Evolutionary conservation across 2,113 vertebrate species (phyloP).

Genomic region (Zosterops lateralis): DNA sequence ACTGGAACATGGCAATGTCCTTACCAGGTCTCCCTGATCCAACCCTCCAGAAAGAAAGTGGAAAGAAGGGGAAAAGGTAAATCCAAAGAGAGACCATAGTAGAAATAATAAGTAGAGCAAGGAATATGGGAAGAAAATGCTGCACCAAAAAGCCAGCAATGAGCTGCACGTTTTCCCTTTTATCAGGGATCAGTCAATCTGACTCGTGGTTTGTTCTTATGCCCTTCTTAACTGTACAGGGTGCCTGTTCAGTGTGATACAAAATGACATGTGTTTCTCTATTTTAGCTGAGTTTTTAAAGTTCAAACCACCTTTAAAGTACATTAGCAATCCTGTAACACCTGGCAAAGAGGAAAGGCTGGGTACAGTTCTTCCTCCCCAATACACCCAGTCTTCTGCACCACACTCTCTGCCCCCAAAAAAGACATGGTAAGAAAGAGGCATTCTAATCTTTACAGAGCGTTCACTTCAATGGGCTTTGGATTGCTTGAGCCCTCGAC

Average conservation of each 20-base stretch:
- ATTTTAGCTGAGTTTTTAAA: neutral
- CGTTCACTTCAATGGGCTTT: slow-evolving; percentile 20
- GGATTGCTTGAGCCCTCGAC: slow-evolving; percentile 2
- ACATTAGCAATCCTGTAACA: neutral
- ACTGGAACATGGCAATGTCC: neutral
- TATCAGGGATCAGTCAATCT: neutral
- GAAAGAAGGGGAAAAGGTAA: neutral
- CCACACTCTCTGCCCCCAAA: neutral
- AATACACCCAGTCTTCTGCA: neutral
- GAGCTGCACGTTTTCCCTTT: neutral
- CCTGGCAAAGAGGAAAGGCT: neutral
- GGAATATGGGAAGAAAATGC: neutral
- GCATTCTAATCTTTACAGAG: neutral
- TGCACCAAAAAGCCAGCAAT: neutral
- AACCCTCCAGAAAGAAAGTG: neutral
- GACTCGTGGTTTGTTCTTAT: neutral
- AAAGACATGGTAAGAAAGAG: neutral
- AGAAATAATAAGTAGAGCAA: neutral
- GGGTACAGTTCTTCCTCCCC: slow-evolving; percentile 13
- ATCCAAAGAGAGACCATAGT: neutral
- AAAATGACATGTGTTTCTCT: neutral
- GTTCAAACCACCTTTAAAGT: slow-evolving; percentile 1
- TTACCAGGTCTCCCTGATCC: neutral
- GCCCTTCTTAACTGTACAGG: neutral
- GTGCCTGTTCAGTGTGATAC: neutral